Evolutionary conservation across 1,140 invertebrate species (phyloP), one percentile per base, ranked within the genome.

Genomic region (Tetramorium alpestre): DNA sequence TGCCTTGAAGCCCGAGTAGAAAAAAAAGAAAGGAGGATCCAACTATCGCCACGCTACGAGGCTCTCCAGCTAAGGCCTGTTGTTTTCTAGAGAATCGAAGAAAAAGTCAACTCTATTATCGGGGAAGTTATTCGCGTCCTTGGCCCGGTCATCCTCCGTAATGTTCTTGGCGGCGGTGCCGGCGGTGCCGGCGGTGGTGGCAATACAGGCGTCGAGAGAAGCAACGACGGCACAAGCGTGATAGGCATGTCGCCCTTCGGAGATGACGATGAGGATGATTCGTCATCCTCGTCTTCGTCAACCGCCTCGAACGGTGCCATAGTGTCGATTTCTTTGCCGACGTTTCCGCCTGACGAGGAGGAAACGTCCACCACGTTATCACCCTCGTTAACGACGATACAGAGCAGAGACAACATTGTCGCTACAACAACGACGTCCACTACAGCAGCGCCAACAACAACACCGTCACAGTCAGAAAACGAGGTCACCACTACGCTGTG

Each of bases 41-140:
- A 86, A n/a, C 22, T 18, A 38, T 44, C 28, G 28, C 28, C 13
- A 81, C 7, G 25, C 41, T 22, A 10, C 51, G 22, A 28, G 22
- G 10, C 38, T 25, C 7, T 38, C 33, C 85, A 90, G 89, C 85
- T 90, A 93, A 92, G 89, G 70, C 90, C 89, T 88, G 18, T 93
- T 93, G 88, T 95, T 96, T 96, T 97, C 93, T 97, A 97, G 97
- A 97, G 97, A 95, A 96, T 98, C 95, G 97, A 97, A 96, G 95
- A 97, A 94, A 97, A 97, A 95, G 97, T 97, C 94, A 97, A 97
- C 95, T 94, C 96, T 94, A 96, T 98, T 93, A 96, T 97, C 87
- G 96, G 96, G 91, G 96, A 96, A 92, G 92, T 97, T 89, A 96
- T 98, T 93, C 96, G 96, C 89, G 95, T 96, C 41, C 95, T 97